Evolutionary conservation across 1,140 invertebrate species (phyloP), one percentile per base, ranked within the genome.

Genomic region (Gonioctena quinquepunctata): DNA sequence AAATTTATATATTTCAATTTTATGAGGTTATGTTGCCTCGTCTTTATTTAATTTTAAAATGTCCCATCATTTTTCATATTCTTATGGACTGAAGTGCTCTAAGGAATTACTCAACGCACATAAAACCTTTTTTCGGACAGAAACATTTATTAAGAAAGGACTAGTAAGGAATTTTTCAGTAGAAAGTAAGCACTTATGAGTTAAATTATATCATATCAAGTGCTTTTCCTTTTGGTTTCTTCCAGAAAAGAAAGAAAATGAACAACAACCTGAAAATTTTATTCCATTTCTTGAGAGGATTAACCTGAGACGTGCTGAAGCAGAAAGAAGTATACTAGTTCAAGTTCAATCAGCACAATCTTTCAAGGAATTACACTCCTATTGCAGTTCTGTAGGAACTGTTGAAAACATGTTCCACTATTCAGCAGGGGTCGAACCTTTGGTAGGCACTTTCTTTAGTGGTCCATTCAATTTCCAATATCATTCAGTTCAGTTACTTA

Each of bases 371-470:
- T 82, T 92, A 26, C 85, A 88, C 79, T 81, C 84, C 1, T 90
- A 91, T 80, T 92, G 90, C 80, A 84, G 82, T 48, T 79, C 83
- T 70, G 89, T 88, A 83, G 90, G 89, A 13, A 77, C 74, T 3
- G 83, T 93, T 33, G 83, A 86, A 49, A 84, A 83, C 16, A 86
- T 90, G 71, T 86, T 90, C 72, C 88, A 91, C 81, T 93, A 92
- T 76, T 81, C 81, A 48, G 84, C 87, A 66, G 76, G 83, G 22
- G 71, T 70, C 4, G 83, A 85, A 61, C 76, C 83, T 33, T 71
- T 83, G 71, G 85, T 85, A 81, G n/a, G n/a, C n/a, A 42, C 13
- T 42, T 42, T n/a, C 4, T 42, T 8, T n/a, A n/a, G n/a, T n/a
- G n/a, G n/a, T n/a, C n/a, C n/a, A n/a, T n/a, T n/a, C n/a, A n/a